phyloP scores from a whole-genome alignment of 1,140 invertebrate genomes.

The Plodia interpunctella region DNA sequence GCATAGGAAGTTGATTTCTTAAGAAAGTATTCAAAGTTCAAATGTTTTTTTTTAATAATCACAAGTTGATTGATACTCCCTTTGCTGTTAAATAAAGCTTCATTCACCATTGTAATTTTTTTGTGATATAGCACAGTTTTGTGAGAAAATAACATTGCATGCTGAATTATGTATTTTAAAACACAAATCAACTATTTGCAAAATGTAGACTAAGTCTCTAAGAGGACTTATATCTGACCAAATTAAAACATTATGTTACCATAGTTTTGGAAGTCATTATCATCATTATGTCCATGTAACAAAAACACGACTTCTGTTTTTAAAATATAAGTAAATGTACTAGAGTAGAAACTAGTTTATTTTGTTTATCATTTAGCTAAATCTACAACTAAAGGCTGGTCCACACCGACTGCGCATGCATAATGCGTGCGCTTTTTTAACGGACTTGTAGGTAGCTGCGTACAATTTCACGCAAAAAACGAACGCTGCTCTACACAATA shows the following conservation, averaged over 20 bases:
- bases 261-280: slow-evolving; percentile 14
- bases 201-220: no score
- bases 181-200: no score
- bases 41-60: background rate
- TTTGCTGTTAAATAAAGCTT: background rate
- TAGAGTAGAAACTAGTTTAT: slow-evolving; percentile 20
- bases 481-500: no score
- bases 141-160: slow-evolving; percentile 1
- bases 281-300: no score
- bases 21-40: background rate
- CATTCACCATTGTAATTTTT: background rate
- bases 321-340: background rate
- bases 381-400: no score
- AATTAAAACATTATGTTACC: background rate
- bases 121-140: slow-evolving; percentile 13
- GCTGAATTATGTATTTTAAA: no score
- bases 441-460: no score
- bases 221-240: no score
- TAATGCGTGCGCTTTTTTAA: no score
- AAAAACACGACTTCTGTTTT: no score
- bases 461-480: no score
- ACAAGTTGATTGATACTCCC: background rate
- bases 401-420: no score
- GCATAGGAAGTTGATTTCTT: background rate
- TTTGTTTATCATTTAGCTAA: slow-evolving; percentile 11